These are phyloP conservation scores for Neuroterus valhalla DNA, from an alignment of 1,140 invertebrate genomes.

Conservation along the genomic window DNA sequence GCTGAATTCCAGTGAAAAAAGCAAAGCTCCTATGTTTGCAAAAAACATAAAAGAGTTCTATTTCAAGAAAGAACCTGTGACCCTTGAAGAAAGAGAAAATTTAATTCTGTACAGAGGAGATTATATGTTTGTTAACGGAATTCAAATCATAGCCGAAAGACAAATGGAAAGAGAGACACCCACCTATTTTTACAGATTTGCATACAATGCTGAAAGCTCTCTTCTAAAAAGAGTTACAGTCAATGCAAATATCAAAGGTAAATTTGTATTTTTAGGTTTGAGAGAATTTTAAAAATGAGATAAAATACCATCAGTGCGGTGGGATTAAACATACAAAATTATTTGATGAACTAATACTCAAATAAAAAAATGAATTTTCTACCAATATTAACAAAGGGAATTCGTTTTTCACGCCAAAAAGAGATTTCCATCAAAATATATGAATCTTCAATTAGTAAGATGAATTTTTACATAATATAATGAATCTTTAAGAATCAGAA, in stretches of 20 bases:
- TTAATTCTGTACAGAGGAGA: slow-evolving; percentile 71
- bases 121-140: slow-evolving; percentile 65
- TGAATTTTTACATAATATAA: too few relatives aligned
- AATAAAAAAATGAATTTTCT: too few relatives aligned
- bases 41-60: slow-evolving; percentile 73
- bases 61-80: slow-evolving; percentile 63
- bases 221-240: slow-evolving; percentile 30
- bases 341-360: too few relatives aligned
- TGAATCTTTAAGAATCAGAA: too few relatives aligned
- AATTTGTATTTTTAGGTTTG: neutral
- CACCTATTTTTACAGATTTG: slow-evolving; percentile 73
- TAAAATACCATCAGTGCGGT: too few relatives aligned
- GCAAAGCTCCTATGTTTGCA: slow-evolving; percentile 53
- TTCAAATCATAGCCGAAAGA: slow-evolving; percentile 64
- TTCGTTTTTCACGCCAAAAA: too few relatives aligned
- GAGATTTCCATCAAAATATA: too few relatives aligned
- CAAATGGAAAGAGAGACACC: slow-evolving; percentile 60
- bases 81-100: slow-evolving; percentile 49
- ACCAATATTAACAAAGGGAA: too few relatives aligned
- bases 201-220: slow-evolving; percentile 50
- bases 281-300: slow-evolving; percentile 17
- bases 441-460: too few relatives aligned
- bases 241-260: slow-evolving; percentile 47
- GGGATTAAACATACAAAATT: too few relatives aligned
- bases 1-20: slow-evolving; percentile 33